Evolutionary conservation across 2,113 vertebrate genomes (phyloP), one percentile per base, ranked within the genome.

Genomic region (Gadus macrocephalus): DNA sequence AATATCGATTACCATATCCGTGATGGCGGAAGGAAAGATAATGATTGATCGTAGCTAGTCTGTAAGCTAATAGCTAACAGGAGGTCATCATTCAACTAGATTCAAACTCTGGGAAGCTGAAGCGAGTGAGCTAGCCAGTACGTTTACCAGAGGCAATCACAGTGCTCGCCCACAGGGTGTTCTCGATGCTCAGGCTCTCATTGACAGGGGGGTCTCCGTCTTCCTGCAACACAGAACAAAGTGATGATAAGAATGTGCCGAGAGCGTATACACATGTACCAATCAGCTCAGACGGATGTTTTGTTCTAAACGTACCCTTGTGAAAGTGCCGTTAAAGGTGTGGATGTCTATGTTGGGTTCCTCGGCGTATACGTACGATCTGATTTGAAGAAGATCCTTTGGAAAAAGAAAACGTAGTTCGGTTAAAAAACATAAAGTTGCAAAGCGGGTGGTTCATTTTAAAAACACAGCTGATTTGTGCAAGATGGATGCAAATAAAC

Each of bases 271-370:
- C n/a, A 9, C 14, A 17, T 58, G n/a, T 5, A 16, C 55, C n/a
- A 15, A 56, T 56, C 55, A 17, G 6, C 9, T 16, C 55, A 58
- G 55, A 7, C 17, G 1, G 3, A 58, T 17, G n/a, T 58, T 17
- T 58, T 16, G 55, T 6, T 49, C 1, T 49, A 49, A 49, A 49
- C 95, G 93, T 73, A 99, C 97, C 81, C 97, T 90, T 78, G 95
- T 97, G 78, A 99, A 99, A 12, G 97, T 99, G 9, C 96, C 97
- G 73, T 96, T 93, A 0, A 99, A 99, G 88, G 97, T 98, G 81
- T 99, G 97, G 65, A 99, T 99, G 71, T 99, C 97, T 2, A 98
- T 96, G 61, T 96, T 98, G 0, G 97, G 97, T 11, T 99, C 97
- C 27, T 99, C 97, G 0, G 95, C 97, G 0, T 98, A 99, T 9